phyloP scores from a whole-genome alignment of 2,797 vertebrate genomes.

The Labroides dimidiatus region DNA sequence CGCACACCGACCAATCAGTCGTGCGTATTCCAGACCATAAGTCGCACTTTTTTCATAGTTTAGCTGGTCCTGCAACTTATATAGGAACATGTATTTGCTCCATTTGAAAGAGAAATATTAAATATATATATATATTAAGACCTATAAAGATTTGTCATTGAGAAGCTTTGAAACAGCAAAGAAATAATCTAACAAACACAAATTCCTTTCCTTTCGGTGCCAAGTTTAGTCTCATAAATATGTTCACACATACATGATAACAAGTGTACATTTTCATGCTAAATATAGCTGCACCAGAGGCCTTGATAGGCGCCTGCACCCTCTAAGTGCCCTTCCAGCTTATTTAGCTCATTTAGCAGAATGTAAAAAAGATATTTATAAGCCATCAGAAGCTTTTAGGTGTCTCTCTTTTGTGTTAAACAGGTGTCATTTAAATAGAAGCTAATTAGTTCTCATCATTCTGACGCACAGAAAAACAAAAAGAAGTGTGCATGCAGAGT shows the following conservation, averaged over 20 bases:
- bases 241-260: background rate
- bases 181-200: no score
- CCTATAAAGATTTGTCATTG: no score
- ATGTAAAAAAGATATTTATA: background rate
- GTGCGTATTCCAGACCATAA: no score
- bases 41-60: no score
- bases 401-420: background rate
- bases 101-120: no score
- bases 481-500: conserved; percentile 18
- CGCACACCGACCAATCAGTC: no score
- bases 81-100: no score
- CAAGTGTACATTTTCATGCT: background rate
- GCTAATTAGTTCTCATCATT: conserved; percentile 22
- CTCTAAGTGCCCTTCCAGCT: background rate
- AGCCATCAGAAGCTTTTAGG: background rate
- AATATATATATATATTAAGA: no score
- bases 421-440: conserved; percentile 20
- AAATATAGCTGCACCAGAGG: background rate
- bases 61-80: no score
- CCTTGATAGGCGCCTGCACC: background rate
- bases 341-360: background rate
- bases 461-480: background rate
- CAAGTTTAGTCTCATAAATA: background rate
- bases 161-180: no score
- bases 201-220: no score